Evolutionary conservation across 1,140 invertebrate species (phyloP).

Genomic region (Tenebrio molitor): DNA sequence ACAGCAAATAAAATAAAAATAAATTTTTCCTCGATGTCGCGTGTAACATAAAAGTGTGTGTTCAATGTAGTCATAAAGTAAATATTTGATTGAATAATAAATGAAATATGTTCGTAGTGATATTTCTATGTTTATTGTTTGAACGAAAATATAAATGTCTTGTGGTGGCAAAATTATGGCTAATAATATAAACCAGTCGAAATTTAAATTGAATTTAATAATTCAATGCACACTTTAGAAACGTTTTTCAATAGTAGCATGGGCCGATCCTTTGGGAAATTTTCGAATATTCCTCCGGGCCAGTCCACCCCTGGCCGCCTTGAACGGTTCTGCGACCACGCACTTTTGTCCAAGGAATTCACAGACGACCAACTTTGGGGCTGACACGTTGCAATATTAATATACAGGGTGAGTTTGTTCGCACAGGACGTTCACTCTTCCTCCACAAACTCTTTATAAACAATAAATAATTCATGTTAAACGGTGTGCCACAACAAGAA

Average conservation of each 20-base stretch:
- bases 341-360: slow-evolving; percentile 17
- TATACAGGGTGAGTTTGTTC: not conserved
- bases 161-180: slow-evolving; percentile 1
- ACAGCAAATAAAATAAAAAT: slow-evolving; percentile 4
- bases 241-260: slow-evolving; percentile 47
- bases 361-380: slow-evolving; percentile 12
- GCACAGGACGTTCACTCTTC: too few species aligned
- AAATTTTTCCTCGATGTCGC: not conserved
- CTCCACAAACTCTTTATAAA: too few species aligned
- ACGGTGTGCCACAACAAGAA: too few species aligned
- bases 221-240: slow-evolving; percentile 44
- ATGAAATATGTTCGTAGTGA: not conserved
- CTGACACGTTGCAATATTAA: slow-evolving; percentile 15
- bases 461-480: not conserved
- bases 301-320: slow-evolving; percentile 35
- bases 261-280: slow-evolving; percentile 46
- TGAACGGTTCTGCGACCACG: slow-evolving; percentile 28
- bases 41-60: not conserved
- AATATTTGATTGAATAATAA: slow-evolving; percentile 10
- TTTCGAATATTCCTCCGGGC: slow-evolving; percentile 46
- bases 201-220: slow-evolving; percentile 52
- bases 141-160: slow-evolving; percentile 6
- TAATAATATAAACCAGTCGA: slow-evolving; percentile 47
- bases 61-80: slow-evolving; percentile 6
- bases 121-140: not conserved